Percentiles rank a stretch among this genome's conserved stretches.
Evolutionary conservation across 2,888 invertebrate species (phyloP).

Genomic region (Perizoma affinitatum): DNA sequence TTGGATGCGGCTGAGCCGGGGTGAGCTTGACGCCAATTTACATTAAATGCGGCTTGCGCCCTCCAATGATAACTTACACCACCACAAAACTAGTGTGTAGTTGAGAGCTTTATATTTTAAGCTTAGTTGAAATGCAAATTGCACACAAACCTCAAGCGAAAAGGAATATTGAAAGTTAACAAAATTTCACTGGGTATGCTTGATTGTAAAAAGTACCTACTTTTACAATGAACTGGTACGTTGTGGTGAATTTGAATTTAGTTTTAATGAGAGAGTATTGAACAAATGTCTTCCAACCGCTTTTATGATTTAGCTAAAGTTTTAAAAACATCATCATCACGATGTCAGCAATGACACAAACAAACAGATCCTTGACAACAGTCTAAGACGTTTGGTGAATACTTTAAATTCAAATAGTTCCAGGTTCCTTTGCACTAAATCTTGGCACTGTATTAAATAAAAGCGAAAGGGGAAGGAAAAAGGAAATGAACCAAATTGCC

Average conservation of each 20-base stretch:
- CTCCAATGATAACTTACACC: constrained; percentile 72
- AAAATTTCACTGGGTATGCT: constrained; percentile 5
- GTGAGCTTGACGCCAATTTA: constrained; percentile 71
- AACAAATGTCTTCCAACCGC: no score
- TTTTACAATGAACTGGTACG: neutral
- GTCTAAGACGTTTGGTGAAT: no score
- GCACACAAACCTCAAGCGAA: constrained; percentile 28
- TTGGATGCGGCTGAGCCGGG: constrained; percentile 62
- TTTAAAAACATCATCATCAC: no score
- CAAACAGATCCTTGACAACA: no score
- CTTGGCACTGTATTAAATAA: constrained; percentile 41
- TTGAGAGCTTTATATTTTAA: constrained; percentile 48
- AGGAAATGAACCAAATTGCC: constrained; percentile 66
- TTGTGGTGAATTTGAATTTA: no score
- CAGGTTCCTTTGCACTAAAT: constrained; percentile 24
- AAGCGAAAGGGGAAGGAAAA: constrained; percentile 43
- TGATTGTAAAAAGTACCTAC: neutral
- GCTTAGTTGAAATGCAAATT: constrained; percentile 44
- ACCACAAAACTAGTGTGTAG: constrained; percentile 55
- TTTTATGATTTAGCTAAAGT: no score
- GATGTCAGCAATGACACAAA: no score
- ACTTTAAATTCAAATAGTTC: neutral
- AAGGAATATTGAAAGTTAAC: constrained; percentile 21
- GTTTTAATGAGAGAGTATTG: no score
- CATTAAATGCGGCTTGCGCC: constrained; percentile 78